Evolutionary conservation across 2,113 vertebrate species (phyloP).

Genomic region (Prunella himalayana): DNA sequence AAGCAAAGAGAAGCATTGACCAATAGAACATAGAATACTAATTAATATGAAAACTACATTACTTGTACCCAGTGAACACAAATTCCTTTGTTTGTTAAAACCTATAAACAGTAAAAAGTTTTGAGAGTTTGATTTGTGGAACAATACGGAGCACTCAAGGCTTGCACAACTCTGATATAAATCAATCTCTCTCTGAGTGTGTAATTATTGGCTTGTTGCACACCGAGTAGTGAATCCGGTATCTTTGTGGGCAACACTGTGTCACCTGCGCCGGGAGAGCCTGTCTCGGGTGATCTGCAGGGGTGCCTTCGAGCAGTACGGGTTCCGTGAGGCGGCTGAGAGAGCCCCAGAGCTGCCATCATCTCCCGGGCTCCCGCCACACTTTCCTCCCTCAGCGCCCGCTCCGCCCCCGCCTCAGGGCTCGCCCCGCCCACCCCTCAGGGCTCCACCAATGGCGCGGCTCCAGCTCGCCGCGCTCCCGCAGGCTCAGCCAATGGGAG

Average conservation of each 20-base stretch:
- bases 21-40: not conserved
- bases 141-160: not conserved
- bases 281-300: not conserved
- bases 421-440: fast-evolving
- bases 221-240: not conserved
- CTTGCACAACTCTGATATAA: not conserved
- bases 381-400: no score
- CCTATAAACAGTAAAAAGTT: not conserved
- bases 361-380: fast-evolving
- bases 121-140: not conserved
- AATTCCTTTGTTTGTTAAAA: not conserved
- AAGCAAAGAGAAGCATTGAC: not conserved
- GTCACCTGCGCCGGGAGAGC: not conserved
- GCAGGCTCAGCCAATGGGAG: fast-evolving
- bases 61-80: not conserved
- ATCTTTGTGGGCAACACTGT: no score
- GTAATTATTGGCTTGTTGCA: not conserved
- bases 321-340: fast-evolving
- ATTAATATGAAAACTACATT: not conserved
- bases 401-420: not conserved
- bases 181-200: not conserved
- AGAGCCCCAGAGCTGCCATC: fast-evolving
- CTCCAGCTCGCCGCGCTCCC: not conserved
- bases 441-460: not conserved
- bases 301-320: not conserved